These are phyloP conservation scores for Armadillidium nasatum DNA, from an alignment of 1,140 invertebrate genomes.

Conservation along the genomic window DNA sequence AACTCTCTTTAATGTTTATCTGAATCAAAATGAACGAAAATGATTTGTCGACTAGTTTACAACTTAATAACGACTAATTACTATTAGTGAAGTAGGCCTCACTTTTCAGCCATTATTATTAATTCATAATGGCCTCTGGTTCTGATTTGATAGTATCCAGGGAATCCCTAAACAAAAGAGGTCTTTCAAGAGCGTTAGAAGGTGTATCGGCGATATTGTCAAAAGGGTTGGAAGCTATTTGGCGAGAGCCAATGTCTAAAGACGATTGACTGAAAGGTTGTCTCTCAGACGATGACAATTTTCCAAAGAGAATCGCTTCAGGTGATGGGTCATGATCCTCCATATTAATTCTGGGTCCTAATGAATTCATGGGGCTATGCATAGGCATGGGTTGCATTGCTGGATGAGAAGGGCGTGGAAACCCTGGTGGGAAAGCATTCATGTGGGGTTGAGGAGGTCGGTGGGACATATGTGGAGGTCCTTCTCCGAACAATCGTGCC, in stretches of 20 bases:
- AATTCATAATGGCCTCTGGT: constrained; percentile 4
- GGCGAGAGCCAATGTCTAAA: not conserved
- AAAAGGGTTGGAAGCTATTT: not conserved
- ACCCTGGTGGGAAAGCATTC: not conserved
- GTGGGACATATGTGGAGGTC: not conserved
- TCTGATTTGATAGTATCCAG: constrained; percentile 1
- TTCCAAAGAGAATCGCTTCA: not conserved
- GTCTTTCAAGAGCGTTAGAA: not conserved
- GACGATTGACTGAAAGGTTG: not conserved
- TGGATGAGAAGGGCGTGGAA: not conserved
- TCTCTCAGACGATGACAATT: not conserved
- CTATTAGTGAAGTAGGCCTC: too few relatives aligned
- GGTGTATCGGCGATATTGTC: not conserved
- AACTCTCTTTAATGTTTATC: too few relatives aligned
- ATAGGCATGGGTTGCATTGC: not conserved
- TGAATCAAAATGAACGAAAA: too few relatives aligned
- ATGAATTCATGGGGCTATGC: not conserved
- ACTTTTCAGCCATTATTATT: not conserved
- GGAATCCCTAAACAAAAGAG: not conserved
- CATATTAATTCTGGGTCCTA: not conserved
- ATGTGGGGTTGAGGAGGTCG: not conserved
- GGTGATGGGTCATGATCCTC: not conserved
- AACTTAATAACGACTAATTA: too few relatives aligned
- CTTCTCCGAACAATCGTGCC: not conserved
- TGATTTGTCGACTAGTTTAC: too few relatives aligned